Evolutionary conservation across 2,888 invertebrate species (phyloP), one percentile per base, ranked within the genome.

Genomic region (Drosophila ezoana): DNA sequence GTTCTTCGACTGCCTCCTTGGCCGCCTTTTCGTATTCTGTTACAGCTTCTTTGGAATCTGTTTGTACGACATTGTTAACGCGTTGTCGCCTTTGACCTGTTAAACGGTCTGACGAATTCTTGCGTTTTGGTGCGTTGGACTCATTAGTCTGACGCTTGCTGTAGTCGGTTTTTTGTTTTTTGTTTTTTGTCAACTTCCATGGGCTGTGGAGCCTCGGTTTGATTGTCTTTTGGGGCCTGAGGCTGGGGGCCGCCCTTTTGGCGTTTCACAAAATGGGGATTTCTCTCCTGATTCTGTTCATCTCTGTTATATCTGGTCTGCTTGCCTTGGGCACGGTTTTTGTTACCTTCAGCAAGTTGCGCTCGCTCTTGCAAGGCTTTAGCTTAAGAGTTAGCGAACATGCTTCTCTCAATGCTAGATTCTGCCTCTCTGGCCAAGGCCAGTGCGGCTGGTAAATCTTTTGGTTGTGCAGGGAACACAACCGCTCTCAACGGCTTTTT

Each of bases 101-200:
- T 20, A 18, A 16, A 33, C 54, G 32, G 4, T 54, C 41, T 1
- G 54, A 43, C 23, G 40, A 47, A 40, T 43, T 64, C 16, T 33
- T n/a, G 33, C 14, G 41, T 28, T 13, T 65, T 59, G 13, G 9
- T 18, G 35, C 35, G 48, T 20, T 14, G 37, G 51, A 32, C 10
- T 33, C 14, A 33, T 37, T 57, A 33, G 35, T 2, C 38, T 54
- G 54, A 23, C 10, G 16, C 18, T 23, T 56, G 49, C 35, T 56
- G 41, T 47, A 43, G 3, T 41, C n/a, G 2, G 64, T 41, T 14
- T 32, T 49, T 2, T 49, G 49, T n/a, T n/a, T n/a, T n/a, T n/a
- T n/a, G n/a, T n/a, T n/a, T n/a, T n/a, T n/a, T n/a, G n/a, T 63
- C 51, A 6, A 53, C 28, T 8, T 58, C 52, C 52, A 64, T 58